Evolutionary conservation across 2,888 invertebrate genomes (phyloP), one percentile per base, ranked within the genome.

Genomic region (Toxonevra muliebris): DNA sequence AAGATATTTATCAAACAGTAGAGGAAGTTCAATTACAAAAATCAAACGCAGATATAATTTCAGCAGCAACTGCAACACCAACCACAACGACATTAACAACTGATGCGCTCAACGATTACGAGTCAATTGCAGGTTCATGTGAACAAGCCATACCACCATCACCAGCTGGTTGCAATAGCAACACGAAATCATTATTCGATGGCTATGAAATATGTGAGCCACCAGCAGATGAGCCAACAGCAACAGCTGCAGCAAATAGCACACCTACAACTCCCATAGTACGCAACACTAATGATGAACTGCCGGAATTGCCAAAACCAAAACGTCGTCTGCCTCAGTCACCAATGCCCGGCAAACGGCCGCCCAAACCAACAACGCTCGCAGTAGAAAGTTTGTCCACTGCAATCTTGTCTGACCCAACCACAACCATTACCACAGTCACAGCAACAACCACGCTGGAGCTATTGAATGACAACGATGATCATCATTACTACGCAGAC

Each of bases 141-240:
- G 75, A 76, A 58, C 58, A 70, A 42, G 65, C 66, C 17, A 13
- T 68, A 7, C 55, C 61, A 13, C 40, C 7, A 73, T 61, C 9
- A 20, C 13, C 48, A n/a, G 54, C 40, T 11, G 42, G 15, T 13
- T 15, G n/a, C n/a, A 13, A 50, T 30, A 30, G 61, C 65, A 10
- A 42, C 57, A 13, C 65, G 53, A 65, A 69, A 61, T 40, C 42
- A 43, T 50, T 55, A 7, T 77, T 80, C 60, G 79, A 85, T 72
- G 83, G 82, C 43, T 85, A 85, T 69, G 85, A 85, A 71, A 77
- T 80, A 52, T 84, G 80, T 66, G 80, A 79, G 53, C 80, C 77
- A 20, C 75, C 76, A 3, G 41, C 71, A 12, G 73, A 73, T 11
- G 70, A 71, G 50, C 71, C 71, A 19, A 71, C 71, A 15, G 66